phyloP scores from a whole-genome alignment of 2,888 invertebrate species.

The Fragum fragum region DNA sequence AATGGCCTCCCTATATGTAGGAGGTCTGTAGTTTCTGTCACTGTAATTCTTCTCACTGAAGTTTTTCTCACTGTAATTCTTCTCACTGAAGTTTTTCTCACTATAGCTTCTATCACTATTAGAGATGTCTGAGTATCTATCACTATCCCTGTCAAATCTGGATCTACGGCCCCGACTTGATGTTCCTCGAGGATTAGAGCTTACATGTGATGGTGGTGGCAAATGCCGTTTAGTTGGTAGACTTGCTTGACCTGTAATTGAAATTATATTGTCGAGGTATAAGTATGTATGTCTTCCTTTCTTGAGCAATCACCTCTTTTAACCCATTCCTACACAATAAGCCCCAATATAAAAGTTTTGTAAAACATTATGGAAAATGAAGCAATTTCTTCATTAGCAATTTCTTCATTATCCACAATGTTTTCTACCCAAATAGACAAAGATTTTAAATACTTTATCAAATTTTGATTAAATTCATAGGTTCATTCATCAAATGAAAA shows the following conservation, averaged over 20 bases:
- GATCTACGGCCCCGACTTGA: constrained; percentile 42
- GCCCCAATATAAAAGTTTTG: too few species aligned
- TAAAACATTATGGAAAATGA: too few species aligned
- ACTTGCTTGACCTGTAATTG: constrained; percentile 59
- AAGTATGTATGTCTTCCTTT: too few species aligned
- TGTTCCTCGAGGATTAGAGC: constrained; percentile 34
- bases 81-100: constrained; percentile 37
- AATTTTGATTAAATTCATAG: too few species aligned
- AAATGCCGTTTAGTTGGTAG: constrained; percentile 52
- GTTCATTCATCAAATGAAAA: too few species aligned
- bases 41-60: constrained; percentile 34
- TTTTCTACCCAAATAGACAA: too few species aligned
- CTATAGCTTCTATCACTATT: constrained; percentile 38
- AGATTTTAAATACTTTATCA: too few species aligned
- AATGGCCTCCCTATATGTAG: constrained; percentile 64
- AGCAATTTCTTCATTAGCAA: too few species aligned
- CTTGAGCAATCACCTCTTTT: too few species aligned
- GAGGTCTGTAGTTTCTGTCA: constrained; percentile 56
- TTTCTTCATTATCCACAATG: too few species aligned
- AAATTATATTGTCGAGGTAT: too few species aligned
- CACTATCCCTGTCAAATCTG: constrained; percentile 36
- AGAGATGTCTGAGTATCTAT: constrained; percentile 47
- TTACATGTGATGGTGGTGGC: constrained; percentile 47
- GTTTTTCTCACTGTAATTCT: constrained; percentile 32
- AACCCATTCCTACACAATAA: too few species aligned